Conservation (phyloP, 2,797 vertebrate genomes). For the Eulemur albifrons region DNA sequence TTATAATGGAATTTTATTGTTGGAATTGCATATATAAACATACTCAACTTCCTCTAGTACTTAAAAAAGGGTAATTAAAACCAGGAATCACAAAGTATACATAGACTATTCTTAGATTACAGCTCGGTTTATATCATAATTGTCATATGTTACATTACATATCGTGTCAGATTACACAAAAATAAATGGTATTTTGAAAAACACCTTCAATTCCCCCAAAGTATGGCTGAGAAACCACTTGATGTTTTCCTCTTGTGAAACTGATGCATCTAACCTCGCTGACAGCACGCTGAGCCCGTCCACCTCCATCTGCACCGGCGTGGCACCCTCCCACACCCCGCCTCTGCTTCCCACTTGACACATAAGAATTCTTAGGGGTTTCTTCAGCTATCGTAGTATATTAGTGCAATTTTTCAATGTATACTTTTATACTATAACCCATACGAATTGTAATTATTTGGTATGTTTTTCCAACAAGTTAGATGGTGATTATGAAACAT, state of each 20-base stretch:
- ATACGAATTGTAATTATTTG: neutral
- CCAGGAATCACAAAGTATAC: neutral
- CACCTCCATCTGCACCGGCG: fast-evolving
- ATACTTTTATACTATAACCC: neutral
- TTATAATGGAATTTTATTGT: neutral
- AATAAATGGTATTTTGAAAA: neutral
- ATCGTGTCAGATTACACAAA: too few relatives aligned
- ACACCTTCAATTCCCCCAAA: too few relatives aligned
- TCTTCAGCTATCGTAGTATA: too few relatives aligned
- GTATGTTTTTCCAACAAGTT: neutral
- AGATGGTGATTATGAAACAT: neutral
- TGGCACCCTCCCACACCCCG: fast-evolving
- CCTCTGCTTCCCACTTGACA: neutral
- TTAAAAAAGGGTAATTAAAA: neutral
- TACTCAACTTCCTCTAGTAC: neutral
- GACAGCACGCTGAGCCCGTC: fast-evolving
- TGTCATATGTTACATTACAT: too few relatives aligned
- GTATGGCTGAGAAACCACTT: neutral
- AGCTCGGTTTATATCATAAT: neutral
- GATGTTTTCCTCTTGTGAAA: neutral
- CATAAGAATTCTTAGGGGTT: neutral
- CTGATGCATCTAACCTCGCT: neutral
- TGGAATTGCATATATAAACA: neutral
- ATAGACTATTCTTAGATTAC: too few relatives aligned
- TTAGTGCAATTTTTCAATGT: neutral